Base-by-base conservation (phyloP, 2,888 invertebrate species). In the Drosophila nigricruria region DNA sequence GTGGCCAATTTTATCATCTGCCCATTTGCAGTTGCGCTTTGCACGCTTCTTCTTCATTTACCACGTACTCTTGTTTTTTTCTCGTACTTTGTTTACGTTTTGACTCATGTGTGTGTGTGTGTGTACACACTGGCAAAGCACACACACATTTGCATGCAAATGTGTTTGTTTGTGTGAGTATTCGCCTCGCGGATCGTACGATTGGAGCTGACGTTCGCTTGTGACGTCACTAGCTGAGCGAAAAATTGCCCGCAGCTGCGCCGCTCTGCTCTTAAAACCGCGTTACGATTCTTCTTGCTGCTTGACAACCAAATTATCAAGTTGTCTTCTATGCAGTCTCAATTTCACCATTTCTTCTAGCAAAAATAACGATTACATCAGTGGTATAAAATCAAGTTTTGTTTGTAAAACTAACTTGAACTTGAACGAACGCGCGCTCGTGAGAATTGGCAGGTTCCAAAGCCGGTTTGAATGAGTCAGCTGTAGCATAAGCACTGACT, bases 391-490 rank as follows among this genome's bases (percentile, higher is more conserved):
- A 74, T 66, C 65, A 56, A 78, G 65, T 70, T 70, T 56, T 40
- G 12, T 70, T 79, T 70, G 77, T 78, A 70, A 73, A 53, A 32
- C 6, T 18, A 57, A 68, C 80, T 72, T 80, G 80, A 78, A 80
- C 77, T 78, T 78, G 72, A 58, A 27, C 47, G 25, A 32, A 16
- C 18, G 49, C 10, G 9, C 32, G 23, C 40, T 18, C 42, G 14
- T 38, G 43, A 54, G 54, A 73, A 59, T 65, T 70, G 4, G 72
- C 68, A 34, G 56, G 12, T 53, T 61, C 18, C 18, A n/a, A 53
- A 79, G 59, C 77, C 60, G 68, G 77, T 80, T 80, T 32, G 34
- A 25, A 36, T 74, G 76, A 75, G 52, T 75, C 70, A 71, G 60
- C 52, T 40, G 10, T 18, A 58, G 49, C 49, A 77, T 58, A 49